Base-by-base conservation (phyloP, 1,140 invertebrate species). In the Pseudoatta argentina region DNA sequence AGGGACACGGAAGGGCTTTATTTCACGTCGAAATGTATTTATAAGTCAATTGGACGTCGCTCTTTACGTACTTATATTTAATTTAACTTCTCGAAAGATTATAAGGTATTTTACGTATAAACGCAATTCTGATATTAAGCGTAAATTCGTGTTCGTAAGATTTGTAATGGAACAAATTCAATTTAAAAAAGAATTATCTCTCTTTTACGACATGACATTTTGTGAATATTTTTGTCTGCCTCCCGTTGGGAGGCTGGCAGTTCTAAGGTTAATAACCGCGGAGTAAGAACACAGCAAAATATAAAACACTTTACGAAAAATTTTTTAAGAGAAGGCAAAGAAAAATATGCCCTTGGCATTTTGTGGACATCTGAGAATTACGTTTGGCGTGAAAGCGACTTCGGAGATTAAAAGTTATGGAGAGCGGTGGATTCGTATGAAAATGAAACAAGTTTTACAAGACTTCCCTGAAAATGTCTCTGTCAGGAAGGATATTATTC, bases 381-480 rank as follows among this genome's bases (percentile, higher is more conserved):
- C 59, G 53, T 18, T 21, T 44, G 64, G 72, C 27, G 59, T 53
- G 59, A 81, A 39, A 76, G 66, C 71, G 66, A 81, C 85, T 86
- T 73, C n/a, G 53, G 27, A 71, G 48, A 71, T 86, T 89, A 82
- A 86, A 83, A 86, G 85, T 77, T 78, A 77, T 77, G 66, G 57
- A 71, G 72, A 73, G 57, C 63, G 73, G 76, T 51, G 53, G 14
- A 48, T 66, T 77, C 55, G 72, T 34, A 66, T 86, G 79, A 71
- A 87, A 81, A 89, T 75, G 87, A 77, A 86, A 75, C 78, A 89
- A 90, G 89, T 90, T 90, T 87, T 85, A 87, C 88, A 87, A 87
- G 78, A 87, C 72, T 85, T 76, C 44, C 57, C 53, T 67, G 83
- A 83, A 89, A 87, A 88, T 87, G 77, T 88, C 88, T 85, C 88